phyloP scores from a whole-genome alignment of 2,888 invertebrate genomes.

The Argyra leucocephala region DNA sequence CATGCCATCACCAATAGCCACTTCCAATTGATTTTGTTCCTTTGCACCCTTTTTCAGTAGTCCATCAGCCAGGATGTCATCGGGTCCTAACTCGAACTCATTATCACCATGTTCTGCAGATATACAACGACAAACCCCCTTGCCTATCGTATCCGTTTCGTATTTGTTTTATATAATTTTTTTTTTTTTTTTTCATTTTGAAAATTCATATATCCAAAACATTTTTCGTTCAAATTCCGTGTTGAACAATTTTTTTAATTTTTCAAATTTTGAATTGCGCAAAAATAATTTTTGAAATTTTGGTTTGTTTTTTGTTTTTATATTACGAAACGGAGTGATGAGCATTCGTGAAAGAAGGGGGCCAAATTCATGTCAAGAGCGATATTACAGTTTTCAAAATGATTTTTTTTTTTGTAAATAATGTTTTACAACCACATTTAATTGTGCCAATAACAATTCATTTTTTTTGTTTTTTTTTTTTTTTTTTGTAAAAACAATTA shows the following conservation, averaged over 20 bases:
- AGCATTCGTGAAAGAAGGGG: constrained; percentile 20
- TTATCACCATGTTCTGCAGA: constrained; percentile 58
- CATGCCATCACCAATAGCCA: constrained; percentile 86
- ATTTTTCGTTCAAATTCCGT: constrained; percentile 19
- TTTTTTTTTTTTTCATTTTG: constrained; percentile 21
- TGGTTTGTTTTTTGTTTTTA: background rate
- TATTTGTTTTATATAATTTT: constrained; percentile 26
- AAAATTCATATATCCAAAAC: constrained; percentile 8
- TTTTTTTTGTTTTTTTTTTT: too few species aligned
- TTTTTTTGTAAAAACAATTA: constrained; percentile 14
- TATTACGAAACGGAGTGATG: constrained; percentile 18
- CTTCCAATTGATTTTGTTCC: constrained; percentile 79
- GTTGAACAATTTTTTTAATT: constrained; percentile 16
- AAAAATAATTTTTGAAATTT: background rate
- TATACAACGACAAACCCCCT: constrained; percentile 54
- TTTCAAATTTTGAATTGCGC: constrained; percentile 10
- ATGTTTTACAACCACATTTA: constrained; percentile 10
- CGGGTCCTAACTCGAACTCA: constrained; percentile 54
- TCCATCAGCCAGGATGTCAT: constrained; percentile 71
- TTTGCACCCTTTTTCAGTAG: constrained; percentile 80
- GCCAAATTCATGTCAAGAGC: constrained; percentile 23
- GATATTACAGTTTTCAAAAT: constrained; percentile 9
- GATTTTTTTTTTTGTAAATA: background rate
- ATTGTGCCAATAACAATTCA: constrained; percentile 20
- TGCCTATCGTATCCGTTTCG: constrained; percentile 44